Evolutionary conservation across 2,888 invertebrate species (phyloP), one percentile per base, ranked within the genome.

Genomic region (Agapostemon virescens): DNA sequence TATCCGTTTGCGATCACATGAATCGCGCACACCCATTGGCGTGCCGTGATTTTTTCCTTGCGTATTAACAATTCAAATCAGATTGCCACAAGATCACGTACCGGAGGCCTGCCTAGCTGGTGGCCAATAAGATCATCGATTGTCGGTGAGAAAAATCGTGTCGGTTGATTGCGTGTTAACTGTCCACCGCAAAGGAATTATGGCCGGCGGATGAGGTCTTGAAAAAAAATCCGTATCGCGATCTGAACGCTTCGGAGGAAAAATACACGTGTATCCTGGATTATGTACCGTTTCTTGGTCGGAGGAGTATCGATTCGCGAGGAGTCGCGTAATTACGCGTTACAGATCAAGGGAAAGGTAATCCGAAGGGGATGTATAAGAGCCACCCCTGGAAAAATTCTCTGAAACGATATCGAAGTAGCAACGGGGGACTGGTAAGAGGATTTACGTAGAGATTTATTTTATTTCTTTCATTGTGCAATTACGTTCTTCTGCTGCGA

Each of bases 21-120:
- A 83, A 69, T 74, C 38, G 75, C 49, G 68, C 80, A 77, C 78
- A 69, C 74, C 80, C 71, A 84, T 80, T 86, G 70, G 77, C 77
- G 77, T 80, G 76, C 49, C 73, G 40, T 40, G 64, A 74, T 79
- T 81, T 80, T 82, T 80, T 72, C 70, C 26, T 13, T 17, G 67
- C 63, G 58, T 74, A 92, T 92, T 92, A 92, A 90, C 90, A 92
- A 90, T 92, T 90, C 91, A 90, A 92, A 92, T 92, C 69, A 87
- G 90, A 90, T 92, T 92, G 91, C 89, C 81, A 91, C 91, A 92
- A 92, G 91, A 92, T 92, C 92, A 92, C 92, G 91, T 91, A 87
- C 87, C 85, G 92, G 91, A 92, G 92, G 91, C 91, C 91, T 92
- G 91, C 89, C 91, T 83, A 81, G 67, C 71, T 80, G 52, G 76